phyloP scores from a whole-genome alignment of 2,888 invertebrate genomes.

The Malthinus flaveolus region DNA sequence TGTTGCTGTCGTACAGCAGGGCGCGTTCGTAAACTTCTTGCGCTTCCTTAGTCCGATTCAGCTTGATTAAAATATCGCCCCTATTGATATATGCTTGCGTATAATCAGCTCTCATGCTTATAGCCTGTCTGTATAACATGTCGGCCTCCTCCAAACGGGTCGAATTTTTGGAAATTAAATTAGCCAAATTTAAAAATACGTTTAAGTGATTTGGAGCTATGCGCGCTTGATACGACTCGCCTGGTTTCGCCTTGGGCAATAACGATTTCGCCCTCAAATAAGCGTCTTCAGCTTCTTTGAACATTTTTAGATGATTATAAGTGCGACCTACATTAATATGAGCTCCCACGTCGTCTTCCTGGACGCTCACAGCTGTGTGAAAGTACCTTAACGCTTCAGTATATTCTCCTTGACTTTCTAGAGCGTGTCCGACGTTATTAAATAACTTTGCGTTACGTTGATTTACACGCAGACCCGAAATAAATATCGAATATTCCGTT shows the following conservation, averaged over 20 bases:
- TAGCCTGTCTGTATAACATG: conserved; percentile 90
- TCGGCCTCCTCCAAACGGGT: conserved; percentile 93
- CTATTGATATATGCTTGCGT: conserved; percentile 96
- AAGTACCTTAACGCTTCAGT: conserved; percentile 87
- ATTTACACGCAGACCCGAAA: conserved; percentile 86
- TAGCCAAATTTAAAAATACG: conserved; percentile 93
- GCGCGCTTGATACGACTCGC: conserved; percentile 92
- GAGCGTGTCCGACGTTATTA: conserved; percentile 95
- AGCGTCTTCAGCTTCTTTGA: conserved; percentile 88
- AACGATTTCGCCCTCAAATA: conserved; percentile 88
- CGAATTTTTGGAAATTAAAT: conserved; percentile 90
- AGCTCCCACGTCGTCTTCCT: conserved; percentile 94
- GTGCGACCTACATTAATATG: conserved; percentile 97
- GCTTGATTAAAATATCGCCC: conserved; percentile 92
- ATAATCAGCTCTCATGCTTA: conserved; percentile 96
- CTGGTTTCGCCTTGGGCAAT: conserved; percentile 88
- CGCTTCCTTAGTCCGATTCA: conserved; percentile 92
- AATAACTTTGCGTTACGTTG: conserved; percentile 93
- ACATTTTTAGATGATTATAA: conserved; percentile 87
- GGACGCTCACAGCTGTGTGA: conserved; percentile 88
- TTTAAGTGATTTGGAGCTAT: conserved; percentile 96
- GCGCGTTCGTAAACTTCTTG: conserved; percentile 94
- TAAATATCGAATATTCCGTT: conserved; percentile 91
- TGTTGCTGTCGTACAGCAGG: conserved; percentile 87
- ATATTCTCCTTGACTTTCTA: conserved; percentile 75